These are phyloP conservation scores for Tenualosa thibaudeaui DNA, from an alignment of 2,797 vertebrate genomes.

Conservation along the genomic window DNA sequence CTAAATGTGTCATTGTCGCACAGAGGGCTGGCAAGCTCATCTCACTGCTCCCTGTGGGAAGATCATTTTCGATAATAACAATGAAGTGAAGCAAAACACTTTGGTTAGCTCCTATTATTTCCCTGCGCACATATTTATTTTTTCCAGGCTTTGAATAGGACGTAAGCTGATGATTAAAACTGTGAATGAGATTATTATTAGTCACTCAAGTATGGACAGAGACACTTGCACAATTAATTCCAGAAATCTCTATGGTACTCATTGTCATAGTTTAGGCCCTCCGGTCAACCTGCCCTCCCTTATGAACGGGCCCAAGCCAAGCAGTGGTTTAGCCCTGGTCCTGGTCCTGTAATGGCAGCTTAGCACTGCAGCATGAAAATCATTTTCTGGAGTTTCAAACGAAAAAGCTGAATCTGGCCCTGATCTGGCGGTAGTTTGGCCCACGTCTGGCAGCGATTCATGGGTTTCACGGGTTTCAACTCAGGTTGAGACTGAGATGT, in stretches of 20 bases:
- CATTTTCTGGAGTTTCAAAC: neutral
- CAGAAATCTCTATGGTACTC: neutral
- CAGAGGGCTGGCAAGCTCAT: neutral
- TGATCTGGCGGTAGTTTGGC: neutral
- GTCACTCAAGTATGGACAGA: neutral
- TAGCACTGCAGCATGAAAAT: neutral
- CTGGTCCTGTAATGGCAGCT: neutral
- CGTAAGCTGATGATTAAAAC: neutral
- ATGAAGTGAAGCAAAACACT: neutral
- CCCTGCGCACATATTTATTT: neutral
- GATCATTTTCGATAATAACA: neutral
- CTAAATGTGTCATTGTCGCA: neutral
- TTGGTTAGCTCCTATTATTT: neutral
- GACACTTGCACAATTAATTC: neutral
- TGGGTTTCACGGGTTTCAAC: neutral
- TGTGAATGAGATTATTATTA: neutral
- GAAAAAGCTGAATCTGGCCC: neutral
- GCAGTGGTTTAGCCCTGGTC: neutral
- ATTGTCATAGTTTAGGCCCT: neutral
- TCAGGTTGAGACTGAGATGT: neutral
- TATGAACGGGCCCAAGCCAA: neutral
- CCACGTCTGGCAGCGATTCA: neutral
- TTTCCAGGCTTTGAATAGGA: neutral
- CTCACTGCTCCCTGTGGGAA: neutral
- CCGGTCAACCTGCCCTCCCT: neutral